A percentile compares a stretch with the other conserved stretches of the same genome.
Conservation (phyloP, 2,113 vertebrate species). For the Macrotus californicus region DNA sequence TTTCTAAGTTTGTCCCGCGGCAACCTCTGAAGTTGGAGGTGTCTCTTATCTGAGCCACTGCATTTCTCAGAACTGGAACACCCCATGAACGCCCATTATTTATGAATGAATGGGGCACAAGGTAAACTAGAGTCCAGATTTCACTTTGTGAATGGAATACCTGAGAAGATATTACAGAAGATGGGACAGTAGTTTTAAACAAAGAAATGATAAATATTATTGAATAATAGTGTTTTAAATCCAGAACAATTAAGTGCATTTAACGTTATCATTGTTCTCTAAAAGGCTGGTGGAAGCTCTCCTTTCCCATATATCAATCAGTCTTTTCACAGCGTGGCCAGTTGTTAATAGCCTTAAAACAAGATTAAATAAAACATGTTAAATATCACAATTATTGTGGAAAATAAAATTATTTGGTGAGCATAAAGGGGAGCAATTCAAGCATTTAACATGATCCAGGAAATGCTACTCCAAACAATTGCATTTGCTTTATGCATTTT, state of each 20-base stretch:
- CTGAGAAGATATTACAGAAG: constrained; percentile 69
- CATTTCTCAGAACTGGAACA: background rate
- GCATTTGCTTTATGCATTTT: constrained; percentile 89
- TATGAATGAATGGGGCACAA: constrained; percentile 54
- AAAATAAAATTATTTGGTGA: constrained; percentile 90
- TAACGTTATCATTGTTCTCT: constrained; percentile 78
- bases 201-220: constrained; percentile 71
- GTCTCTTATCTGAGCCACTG: background rate
- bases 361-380: constrained; percentile 86
- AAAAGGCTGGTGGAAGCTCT: constrained; percentile 70
- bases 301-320: constrained; percentile 74
- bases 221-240: constrained; percentile 76
- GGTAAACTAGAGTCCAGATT: constrained; percentile 51
- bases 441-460: constrained; percentile 90
- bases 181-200: constrained; percentile 60
- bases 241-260: constrained; percentile 77
- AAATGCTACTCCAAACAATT: constrained; percentile 89
- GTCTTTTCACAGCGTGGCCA: constrained; percentile 78
- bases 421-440: constrained; percentile 87
- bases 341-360: constrained; percentile 85
- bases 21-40: background rate
- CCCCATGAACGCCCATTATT: constrained; percentile 16
- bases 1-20: background rate
- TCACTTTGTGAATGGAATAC: constrained; percentile 69
- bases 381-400: constrained; percentile 88